Evolutionary conservation across 2,113 vertebrate genomes (phyloP), one percentile per base, ranked within the genome.

Genomic region (Leptodactylus fuscus): DNA sequence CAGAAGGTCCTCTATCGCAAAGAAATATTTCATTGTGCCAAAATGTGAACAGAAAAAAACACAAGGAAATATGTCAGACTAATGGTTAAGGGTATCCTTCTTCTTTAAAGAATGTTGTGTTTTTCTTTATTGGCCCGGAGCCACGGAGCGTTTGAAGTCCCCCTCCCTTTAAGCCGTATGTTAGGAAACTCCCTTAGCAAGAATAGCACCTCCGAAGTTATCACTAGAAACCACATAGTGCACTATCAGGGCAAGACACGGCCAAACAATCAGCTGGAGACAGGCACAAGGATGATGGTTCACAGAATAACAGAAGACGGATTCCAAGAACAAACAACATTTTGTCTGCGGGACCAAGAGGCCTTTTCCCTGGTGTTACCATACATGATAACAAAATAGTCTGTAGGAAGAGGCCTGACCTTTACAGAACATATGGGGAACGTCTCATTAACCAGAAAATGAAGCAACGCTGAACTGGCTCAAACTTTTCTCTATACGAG

Each of bases 181-280:
- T 41, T 51, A 80, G 76, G 83, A 85, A 79, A 85, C 83, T 85
- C 83, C 83, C 83, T 79, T 79, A 71, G 11, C 38, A 69, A 80
- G 83, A 71, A 71, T 48, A 78, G 74, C 75, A 79, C 83, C 83
- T 85, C 76, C 36, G 49, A 44, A 85, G 44, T 85, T 78, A 85
- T 85, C 83, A 80, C 34, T 71, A 44, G 24, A 51, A 32, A 67
- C 76, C 83, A 71, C 36, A 38, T 70, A 58, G 62, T 22, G 24
- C 62, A 85, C 67, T 85, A 85, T 85, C 83, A 85, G 76, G 55
- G 32, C 58, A 79, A 36, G 83, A 85, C 83, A 70, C 74, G 49
- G 49, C 55, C 82, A 69, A 69, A 69, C 83, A 85, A 55, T 80
- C 75, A 71, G 83, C 82, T 62, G 53, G 82, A 83, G 81, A 58